A percentile compares a stretch with the other conserved stretches of the same genome.
These are phyloP conservation scores for Ommatoiulus sabulosus DNA, from an alignment of 2,888 invertebrate genomes.

Conservation along the genomic window DNA sequence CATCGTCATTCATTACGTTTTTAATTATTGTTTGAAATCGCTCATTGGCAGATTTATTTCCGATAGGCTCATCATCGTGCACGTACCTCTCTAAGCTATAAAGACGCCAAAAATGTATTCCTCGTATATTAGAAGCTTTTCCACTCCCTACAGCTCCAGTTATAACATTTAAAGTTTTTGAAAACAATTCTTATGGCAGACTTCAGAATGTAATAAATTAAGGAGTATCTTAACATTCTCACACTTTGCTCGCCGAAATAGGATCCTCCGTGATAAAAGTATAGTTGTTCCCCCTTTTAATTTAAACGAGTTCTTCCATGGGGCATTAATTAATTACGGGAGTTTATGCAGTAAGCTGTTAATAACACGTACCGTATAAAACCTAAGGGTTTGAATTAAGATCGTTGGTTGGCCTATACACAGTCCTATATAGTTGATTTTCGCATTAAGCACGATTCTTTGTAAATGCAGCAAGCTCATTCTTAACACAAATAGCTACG, in stretches of 20 bases:
- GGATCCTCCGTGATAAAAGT: background rate
- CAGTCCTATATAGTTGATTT: background rate
- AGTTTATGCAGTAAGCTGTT: background rate
- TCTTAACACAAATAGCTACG: too few relatives aligned
- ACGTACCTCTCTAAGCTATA: too few relatives aligned
- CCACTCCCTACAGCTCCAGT: too few relatives aligned
- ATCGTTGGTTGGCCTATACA: background rate
- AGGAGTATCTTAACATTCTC: background rate
- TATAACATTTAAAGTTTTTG: background rate
- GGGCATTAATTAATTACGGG: background rate
- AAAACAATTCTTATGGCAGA: background rate
- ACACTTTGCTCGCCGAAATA: background rate
- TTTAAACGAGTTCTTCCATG: background rate
- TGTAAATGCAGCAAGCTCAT: too few relatives aligned
- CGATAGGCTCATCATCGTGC: background rate
- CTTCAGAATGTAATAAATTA: background rate
- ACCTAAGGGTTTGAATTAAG: background rate
- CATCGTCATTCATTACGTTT: background rate
- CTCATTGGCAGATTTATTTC: background rate
- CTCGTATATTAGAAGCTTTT: too few relatives aligned
- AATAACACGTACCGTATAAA: background rate
- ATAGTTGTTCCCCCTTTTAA: background rate
- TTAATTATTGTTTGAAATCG: background rate
- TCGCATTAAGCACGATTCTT: background rate
- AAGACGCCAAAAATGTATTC: too few relatives aligned